These are phyloP conservation scores for Metridium senile DNA, from an alignment of 92 coral and sea anemone species.

Conservation along the genomic window DNA sequence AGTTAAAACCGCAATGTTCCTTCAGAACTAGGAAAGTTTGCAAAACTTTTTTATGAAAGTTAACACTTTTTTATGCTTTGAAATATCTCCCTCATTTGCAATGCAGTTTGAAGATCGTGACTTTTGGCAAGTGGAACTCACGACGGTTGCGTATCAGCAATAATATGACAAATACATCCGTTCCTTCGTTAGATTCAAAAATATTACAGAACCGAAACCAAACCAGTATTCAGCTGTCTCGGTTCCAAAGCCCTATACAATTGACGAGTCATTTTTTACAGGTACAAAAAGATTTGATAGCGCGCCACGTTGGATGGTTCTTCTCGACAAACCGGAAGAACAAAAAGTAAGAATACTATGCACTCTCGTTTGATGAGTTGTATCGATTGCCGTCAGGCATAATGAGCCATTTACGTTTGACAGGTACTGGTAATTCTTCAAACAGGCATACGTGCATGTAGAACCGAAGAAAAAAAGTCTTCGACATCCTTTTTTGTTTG, in stretches of 20 bases:
- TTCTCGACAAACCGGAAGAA: slow-evolving; percentile 14
- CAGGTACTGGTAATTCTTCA: background rate
- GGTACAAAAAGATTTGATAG: background rate
- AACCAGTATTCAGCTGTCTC: slow-evolving; percentile 25
- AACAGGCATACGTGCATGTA: background rate
- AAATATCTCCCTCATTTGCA: slow-evolving; percentile 20
- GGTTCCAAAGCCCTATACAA: slow-evolving; percentile 21
- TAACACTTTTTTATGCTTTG: no score
- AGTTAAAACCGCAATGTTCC: no score
- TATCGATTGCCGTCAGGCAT: background rate
- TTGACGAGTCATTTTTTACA: slow-evolving; percentile 7
- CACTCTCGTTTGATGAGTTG: slow-evolving; percentile 14
- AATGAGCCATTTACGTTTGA: background rate
- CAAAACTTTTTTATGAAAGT: no score
- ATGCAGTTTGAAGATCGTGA: slow-evolving; percentile 10
- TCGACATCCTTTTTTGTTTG: no score
- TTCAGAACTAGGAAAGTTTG: no score
- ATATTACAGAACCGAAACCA: slow-evolving; percentile 30
- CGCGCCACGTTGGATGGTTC: background rate
- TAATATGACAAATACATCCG: slow-evolving; percentile 23
- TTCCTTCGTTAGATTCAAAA: slow-evolving; percentile 11
- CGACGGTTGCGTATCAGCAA: slow-evolving; percentile 36
- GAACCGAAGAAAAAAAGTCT: no score
- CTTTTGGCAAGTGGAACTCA: background rate
- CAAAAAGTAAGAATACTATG: background rate